Percentiles rank a stretch among this genome's conserved stretches.
These are phyloP conservation scores for Pristis pectinata DNA, from an alignment of 2,797 vertebrate genomes.

Conservation along the genomic window DNA sequence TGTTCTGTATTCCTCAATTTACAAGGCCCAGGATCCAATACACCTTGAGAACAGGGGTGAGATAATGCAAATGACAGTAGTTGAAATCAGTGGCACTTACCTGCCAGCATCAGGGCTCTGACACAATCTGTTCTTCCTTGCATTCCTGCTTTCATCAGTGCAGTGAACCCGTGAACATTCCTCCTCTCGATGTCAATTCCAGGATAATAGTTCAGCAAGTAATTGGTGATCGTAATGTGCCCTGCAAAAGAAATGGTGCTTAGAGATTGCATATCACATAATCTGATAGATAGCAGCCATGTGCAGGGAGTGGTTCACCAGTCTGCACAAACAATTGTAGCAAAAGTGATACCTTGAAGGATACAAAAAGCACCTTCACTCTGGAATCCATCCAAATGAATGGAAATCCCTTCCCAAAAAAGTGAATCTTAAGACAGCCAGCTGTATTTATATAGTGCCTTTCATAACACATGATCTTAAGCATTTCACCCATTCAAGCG, in stretches of 20 bases:
- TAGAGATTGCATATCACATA: background rate
- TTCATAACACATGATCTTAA: background rate
- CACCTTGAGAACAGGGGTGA: background rate
- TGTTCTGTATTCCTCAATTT: background rate
- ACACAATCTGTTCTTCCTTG: conserved; percentile 85
- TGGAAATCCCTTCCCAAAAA: background rate
- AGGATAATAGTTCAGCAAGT: conserved; percentile 85
- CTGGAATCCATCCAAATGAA: background rate
- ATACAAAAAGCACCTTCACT: background rate
- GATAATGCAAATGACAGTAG: no score
- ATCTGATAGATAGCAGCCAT: background rate
- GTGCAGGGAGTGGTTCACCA: no score
- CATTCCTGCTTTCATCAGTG: conserved; percentile 94
- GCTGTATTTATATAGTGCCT: background rate
- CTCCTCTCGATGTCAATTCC: conserved; percentile 84
- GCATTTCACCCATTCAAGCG: background rate
- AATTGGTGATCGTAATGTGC: conserved; percentile 85
- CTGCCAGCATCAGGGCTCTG: conserved; percentile 85
- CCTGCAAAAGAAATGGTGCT: conserved; percentile 57
- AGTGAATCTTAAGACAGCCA: background rate
- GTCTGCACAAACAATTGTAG: background rate
- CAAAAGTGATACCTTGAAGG: background rate
- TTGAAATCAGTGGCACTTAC: conserved; percentile 51
- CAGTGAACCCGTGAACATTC: conserved; percentile 84
- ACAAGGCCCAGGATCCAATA: background rate